Percentiles rank a stretch among this genome's conserved stretches.
Conservation (phyloP, 2,888 invertebrate species). For the Clivina fossor region DNA sequence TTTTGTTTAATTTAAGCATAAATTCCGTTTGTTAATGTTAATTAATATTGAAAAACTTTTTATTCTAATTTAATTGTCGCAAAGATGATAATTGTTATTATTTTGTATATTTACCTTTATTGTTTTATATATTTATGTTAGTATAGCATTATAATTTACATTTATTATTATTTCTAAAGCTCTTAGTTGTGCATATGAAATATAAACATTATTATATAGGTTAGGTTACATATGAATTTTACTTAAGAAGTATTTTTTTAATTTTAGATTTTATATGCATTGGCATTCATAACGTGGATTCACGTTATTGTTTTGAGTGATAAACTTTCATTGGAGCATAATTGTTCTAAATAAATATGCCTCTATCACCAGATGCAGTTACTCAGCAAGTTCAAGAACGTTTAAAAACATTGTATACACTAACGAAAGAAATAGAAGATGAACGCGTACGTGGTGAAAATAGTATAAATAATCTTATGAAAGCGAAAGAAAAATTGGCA, state of each 20-base stretch:
- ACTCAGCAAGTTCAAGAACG: conserved; percentile 74
- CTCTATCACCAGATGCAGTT: conserved; percentile 75
- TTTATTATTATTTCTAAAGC: too few relatives aligned
- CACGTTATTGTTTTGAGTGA: conserved; percentile 56
- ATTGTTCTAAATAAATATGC: conserved; percentile 57
- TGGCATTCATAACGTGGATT: conserved; percentile 51
- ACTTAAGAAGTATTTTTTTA: conserved; percentile 11
- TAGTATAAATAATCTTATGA: conserved; percentile 75
- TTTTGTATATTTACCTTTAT: too few relatives aligned
- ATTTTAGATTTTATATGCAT: conserved; percentile 15
- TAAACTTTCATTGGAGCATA: conserved; percentile 17
- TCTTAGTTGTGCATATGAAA: too few relatives aligned
- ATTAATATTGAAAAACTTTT: too few relatives aligned
- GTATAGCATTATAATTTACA: too few relatives aligned
- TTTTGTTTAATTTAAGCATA: too few relatives aligned
- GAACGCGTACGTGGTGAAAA: conserved; percentile 79
- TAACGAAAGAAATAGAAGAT: conserved; percentile 80
- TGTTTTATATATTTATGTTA: too few relatives aligned
- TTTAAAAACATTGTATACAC: conserved; percentile 71
- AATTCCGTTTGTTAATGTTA: conserved; percentile 1
- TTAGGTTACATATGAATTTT: conserved; percentile 3
- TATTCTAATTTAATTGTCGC: too few relatives aligned
- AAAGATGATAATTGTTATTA: too few relatives aligned
- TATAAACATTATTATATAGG: too few relatives aligned
- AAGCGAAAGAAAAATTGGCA: conserved; percentile 49